Evolutionary conservation across 2,113 vertebrate genomes (phyloP), one percentile per base, ranked within the genome.

Genomic region (Paramormyrops kingsleyae): DNA sequence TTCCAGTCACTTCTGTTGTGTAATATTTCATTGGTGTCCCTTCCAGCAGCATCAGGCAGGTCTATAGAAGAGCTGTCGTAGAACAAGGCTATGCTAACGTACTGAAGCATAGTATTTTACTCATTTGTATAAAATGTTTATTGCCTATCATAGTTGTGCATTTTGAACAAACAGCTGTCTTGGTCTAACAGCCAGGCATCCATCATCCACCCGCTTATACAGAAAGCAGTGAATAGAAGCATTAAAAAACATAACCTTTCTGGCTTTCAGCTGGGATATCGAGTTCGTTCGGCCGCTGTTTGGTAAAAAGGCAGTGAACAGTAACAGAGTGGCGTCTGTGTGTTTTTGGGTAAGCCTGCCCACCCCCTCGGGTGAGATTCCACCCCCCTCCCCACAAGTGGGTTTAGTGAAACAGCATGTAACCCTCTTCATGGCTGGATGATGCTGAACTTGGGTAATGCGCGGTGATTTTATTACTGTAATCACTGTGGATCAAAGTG

Each of bases 351-450:
- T 44, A 44, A 70, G 77, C 8, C n/a, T 19, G 17, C 46, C 42
- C 39, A 53, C 46, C n/a, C 74, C 66, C 42, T 19, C 24, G n/a
- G 47, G 27, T 46, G 17, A 83, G 15, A 9, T 46, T 49, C 47
- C n/a, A 7, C 39, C 46, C 47, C 53, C 62, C 88, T 86, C 86
- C 49, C 87, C 17, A 31, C 62, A 56, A 88, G 39, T 88, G 84
- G 89, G 90, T 91, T 90, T 91, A 90, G 83, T 88, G 80, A 90
- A 90, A 89, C 90, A 39, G 88, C 88, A 49, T 90, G 46, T 91
- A 92, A 90, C 90, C 91, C 90, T 90, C 90, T 87, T 80, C 62
- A 46, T 88, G 42, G 83, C 88, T 89, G 90, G 90, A 90, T 90
- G 80, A 87, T 85, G 8, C 59, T 89, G 59, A 84, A 89, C 88